Conservation (phyloP, 2,888 invertebrate species). For the Nemapogon koenigi region DNA sequence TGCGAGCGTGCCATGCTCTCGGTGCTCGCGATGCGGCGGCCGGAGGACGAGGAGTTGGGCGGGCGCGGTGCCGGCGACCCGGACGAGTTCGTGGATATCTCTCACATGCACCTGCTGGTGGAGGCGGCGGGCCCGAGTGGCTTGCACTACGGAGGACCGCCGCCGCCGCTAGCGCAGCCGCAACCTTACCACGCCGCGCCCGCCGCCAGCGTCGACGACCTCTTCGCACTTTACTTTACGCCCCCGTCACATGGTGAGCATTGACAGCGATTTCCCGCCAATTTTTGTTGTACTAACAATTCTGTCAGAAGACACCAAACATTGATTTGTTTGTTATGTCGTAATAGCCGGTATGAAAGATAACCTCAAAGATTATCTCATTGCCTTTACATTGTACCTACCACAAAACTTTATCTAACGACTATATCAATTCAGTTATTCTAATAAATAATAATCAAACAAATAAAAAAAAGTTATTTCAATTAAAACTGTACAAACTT, state of each 20-base stretch:
- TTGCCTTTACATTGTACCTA: too few species aligned
- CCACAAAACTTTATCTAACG: too few species aligned
- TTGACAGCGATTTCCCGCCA: too few species aligned
- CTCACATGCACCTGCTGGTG: constrained; percentile 79
- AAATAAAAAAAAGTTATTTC: too few species aligned
- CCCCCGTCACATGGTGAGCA: constrained; percentile 68
- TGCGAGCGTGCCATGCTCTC: constrained; percentile 63
- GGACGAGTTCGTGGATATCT: constrained; percentile 85
- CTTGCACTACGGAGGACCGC: constrained; percentile 53
- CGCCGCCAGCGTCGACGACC: constrained; percentile 71
- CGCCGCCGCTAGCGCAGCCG: constrained; percentile 52
- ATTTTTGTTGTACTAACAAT: too few species aligned
- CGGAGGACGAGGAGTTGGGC: constrained; percentile 70
- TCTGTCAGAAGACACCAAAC: too few species aligned
- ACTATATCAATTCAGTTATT: too few species aligned
- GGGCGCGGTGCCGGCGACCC: constrained; percentile 45
- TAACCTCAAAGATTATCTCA: too few species aligned
- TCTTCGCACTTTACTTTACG: constrained; percentile 78
- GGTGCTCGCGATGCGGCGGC: constrained; percentile 79
- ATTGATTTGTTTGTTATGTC: too few species aligned
- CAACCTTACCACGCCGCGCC: constrained; percentile 40
- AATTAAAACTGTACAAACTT: too few species aligned
- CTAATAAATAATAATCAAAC: too few species aligned
- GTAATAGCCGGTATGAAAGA: too few species aligned
- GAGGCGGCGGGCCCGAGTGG: constrained; percentile 62